Percentiles rank a stretch among this genome's conserved stretches.
Evolutionary conservation across 53 echinoderm and acorn worm genomes (phyloP).

Genomic region (Hippasteria phrygiana): DNA sequence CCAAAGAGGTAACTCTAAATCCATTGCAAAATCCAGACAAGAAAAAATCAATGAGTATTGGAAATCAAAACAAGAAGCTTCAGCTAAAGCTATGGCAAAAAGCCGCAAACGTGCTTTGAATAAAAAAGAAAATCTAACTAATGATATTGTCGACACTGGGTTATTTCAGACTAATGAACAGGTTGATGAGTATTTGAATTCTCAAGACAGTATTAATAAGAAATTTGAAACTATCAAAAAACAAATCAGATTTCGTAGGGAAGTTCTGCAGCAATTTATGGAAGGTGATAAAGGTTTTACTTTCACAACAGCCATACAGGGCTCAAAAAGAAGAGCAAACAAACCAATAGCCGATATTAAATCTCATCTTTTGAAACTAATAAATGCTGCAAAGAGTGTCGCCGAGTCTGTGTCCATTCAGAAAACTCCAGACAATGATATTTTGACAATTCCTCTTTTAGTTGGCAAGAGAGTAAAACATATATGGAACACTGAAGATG

Average conservation of each 20-base stretch:
- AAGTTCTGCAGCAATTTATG: constrained; percentile 32
- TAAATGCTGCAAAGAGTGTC: constrained; percentile 53
- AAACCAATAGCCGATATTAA: constrained; percentile 24
- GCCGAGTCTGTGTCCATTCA: constrained; percentile 19
- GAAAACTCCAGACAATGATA: constrained; percentile 46
- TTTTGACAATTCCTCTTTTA: constrained; percentile 37
- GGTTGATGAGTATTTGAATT: constrained; percentile 35
- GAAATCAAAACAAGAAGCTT: constrained; percentile 40
- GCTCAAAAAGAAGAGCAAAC: constrained; percentile 21
- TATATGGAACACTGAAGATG: constrained; percentile 49
- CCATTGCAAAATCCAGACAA: constrained; percentile 32
- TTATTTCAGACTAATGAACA: constrained; percentile 51
- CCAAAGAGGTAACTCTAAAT: constrained; percentile 38
- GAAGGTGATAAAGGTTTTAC: constrained; percentile 35
- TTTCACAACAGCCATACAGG: not conserved
- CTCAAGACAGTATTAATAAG: constrained; percentile 31
- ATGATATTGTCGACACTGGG: constrained; percentile 58
- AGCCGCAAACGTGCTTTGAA: constrained; percentile 24
- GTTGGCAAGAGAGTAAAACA: constrained; percentile 46
- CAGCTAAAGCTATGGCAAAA: constrained; percentile 32
- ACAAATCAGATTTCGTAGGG: constrained; percentile 41
- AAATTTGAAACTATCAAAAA: constrained; percentile 59
- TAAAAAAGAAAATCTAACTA: constrained; percentile 64
- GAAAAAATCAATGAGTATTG: constrained; percentile 54
- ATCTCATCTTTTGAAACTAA: constrained; percentile 18